A percentile compares a stretch with the other conserved stretches of the same genome.
Conservation (phyloP, 53 echinoderm and acorn worm genomes). For the Pentamera pediparva region DNA sequence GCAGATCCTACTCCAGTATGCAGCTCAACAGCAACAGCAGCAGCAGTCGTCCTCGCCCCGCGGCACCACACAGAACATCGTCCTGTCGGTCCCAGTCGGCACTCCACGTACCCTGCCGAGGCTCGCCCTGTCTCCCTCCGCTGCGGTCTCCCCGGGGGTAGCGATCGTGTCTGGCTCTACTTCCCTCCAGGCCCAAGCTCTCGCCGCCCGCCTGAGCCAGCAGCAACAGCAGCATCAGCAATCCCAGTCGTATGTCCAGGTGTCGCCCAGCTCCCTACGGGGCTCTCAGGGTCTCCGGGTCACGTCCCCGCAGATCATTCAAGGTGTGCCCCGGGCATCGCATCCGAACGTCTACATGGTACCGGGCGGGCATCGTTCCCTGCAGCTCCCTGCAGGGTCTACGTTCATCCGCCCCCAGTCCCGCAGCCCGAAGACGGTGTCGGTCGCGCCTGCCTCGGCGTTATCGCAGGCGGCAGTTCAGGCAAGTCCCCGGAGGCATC, state of each 20-base stretch:
- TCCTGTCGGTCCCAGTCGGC: constrained; percentile 25
- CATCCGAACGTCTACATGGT: constrained; percentile 20
- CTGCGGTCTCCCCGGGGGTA: constrained; percentile 15
- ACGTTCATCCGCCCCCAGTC: constrained; percentile 42
- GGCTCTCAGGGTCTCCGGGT: neutral
- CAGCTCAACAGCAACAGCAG: constrained; percentile 7
- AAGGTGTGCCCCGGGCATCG: neutral
- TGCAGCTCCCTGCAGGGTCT: constrained; percentile 7
- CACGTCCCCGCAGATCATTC: constrained; percentile 12
- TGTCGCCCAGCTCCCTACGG: neutral
- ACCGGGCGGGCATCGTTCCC: neutral
- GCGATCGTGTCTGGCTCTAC: constrained; percentile 15
- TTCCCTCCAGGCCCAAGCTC: constrained; percentile 16
- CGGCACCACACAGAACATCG: constrained; percentile 15
- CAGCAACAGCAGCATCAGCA: constrained; percentile 2
- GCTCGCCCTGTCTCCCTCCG: constrained; percentile 15
- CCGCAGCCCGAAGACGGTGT: constrained; percentile 53
- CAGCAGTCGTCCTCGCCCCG: constrained; percentile 1
- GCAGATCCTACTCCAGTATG: constrained; percentile 10
- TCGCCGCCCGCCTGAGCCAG: neutral
- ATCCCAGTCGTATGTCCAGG: constrained; percentile 6
- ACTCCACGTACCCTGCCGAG: constrained; percentile 19
- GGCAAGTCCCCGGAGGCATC: constrained; percentile 8
- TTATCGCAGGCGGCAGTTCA: neutral
- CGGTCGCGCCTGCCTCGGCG: constrained; percentile 6